Evolutionary conservation across 1,140 invertebrate species (phyloP).

Genomic region (Bombus vancouverensis): DNA sequence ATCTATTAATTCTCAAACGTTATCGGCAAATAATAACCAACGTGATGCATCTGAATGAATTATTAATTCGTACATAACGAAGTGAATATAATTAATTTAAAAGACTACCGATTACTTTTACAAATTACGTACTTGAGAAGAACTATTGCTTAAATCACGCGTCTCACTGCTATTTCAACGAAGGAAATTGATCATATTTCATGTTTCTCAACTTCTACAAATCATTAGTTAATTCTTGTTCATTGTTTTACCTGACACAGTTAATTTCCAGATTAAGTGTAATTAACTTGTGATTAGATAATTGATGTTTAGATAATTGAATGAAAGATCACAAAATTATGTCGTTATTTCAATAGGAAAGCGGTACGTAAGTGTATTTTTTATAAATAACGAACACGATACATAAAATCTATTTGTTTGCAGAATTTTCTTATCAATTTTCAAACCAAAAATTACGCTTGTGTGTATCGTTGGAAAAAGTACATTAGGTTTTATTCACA

Average conservation of each 20-base stretch:
- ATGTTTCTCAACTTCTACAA: slow-evolving; percentile 9
- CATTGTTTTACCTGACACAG: not conserved
- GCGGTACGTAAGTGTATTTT: too few relatives aligned
- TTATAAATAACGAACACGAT: too few relatives aligned
- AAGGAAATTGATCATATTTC: not conserved
- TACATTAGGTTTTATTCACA: too few relatives aligned
- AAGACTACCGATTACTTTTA: not conserved
- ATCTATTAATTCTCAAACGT: not conserved
- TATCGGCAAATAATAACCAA: not conserved
- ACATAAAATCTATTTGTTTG: too few relatives aligned
- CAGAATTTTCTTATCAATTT: too few relatives aligned
- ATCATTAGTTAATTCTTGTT: not conserved
- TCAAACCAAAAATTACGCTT: too few relatives aligned
- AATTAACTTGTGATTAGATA: too few relatives aligned
- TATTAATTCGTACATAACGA: not conserved
- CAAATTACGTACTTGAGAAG: not conserved
- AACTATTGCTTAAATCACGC: not conserved
- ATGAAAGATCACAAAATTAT: too few relatives aligned
- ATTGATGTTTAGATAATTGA: too few relatives aligned
- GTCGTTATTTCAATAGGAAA: too few relatives aligned
- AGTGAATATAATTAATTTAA: not conserved
- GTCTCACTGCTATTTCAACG: not conserved
- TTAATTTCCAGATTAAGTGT: not conserved
- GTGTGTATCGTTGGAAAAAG: too few relatives aligned
- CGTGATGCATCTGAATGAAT: not conserved